Conservation (phyloP, 2,888 invertebrate species). For the Hofmannophila pseudospretella region DNA sequence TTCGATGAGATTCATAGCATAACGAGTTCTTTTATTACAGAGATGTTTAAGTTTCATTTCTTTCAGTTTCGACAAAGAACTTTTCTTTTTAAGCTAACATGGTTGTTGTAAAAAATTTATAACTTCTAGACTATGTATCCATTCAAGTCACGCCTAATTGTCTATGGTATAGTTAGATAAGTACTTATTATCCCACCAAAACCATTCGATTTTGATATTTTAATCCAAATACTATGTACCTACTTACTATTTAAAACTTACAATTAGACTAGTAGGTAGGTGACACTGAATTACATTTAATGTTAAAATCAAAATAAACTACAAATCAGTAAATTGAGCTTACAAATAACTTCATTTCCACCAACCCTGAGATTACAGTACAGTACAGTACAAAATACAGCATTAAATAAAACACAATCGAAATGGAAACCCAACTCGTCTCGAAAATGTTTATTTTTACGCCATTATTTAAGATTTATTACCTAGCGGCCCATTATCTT, state of each 20-base stretch:
- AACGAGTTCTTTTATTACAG: conserved; percentile 36
- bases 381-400: conserved; percentile 14
- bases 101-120: not conserved
- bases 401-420: conserved; percentile 32
- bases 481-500: conserved; percentile 37
- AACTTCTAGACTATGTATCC: too few species aligned
- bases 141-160: too few species aligned
- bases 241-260: too few species aligned
- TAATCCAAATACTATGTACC: too few species aligned
- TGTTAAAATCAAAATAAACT: too few species aligned
- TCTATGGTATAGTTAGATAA: too few species aligned
- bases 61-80: not conserved
- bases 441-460: conserved; percentile 39
- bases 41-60: not conserved
- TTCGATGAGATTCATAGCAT: conserved; percentile 41
- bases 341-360: not conserved
- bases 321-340: too few species aligned
- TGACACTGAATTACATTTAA: too few species aligned
- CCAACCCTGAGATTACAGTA: conserved; percentile 8
- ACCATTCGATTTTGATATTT: too few species aligned
- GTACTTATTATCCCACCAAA: too few species aligned
- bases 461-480: conserved; percentile 41
- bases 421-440: conserved; percentile 24
- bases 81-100: not conserved
- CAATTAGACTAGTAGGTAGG: too few species aligned